Conservation (phyloP, 2,888 invertebrate genomes). For the Acanthococcus lagerstroemiae region DNA sequence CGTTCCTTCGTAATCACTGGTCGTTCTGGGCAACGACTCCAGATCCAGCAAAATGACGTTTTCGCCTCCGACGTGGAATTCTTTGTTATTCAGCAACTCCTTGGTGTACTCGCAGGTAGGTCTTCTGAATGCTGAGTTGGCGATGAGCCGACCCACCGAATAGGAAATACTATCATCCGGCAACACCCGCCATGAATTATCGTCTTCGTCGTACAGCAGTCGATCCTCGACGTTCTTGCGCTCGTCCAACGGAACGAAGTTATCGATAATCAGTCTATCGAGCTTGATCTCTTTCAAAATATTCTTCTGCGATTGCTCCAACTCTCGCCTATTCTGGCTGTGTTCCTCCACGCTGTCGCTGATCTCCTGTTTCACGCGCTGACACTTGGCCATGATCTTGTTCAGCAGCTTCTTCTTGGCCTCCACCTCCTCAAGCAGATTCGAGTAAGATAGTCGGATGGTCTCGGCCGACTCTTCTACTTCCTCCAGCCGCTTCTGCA, state of each 20-base stretch:
- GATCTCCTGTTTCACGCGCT: slow-evolving; percentile 55
- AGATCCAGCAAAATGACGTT: slow-evolving; percentile 64
- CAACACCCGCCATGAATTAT: slow-evolving; percentile 59
- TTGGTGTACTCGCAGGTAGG: slow-evolving; percentile 43
- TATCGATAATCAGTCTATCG: slow-evolving; percentile 76
- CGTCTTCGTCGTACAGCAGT: slow-evolving; percentile 70
- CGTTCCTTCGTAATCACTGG: slow-evolving; percentile 62
- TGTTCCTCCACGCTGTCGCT: slow-evolving; percentile 78
- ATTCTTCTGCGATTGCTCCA: slow-evolving; percentile 84
- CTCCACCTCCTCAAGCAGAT: slow-evolving; percentile 92
- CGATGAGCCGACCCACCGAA: slow-evolving; percentile 32
- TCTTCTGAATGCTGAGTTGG: slow-evolving; percentile 46
- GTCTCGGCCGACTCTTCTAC: slow-evolving; percentile 89
- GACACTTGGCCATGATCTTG: slow-evolving; percentile 75
- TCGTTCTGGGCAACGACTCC: slow-evolving; percentile 66
- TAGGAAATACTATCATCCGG: slow-evolving; percentile 37
- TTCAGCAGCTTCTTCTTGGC: slow-evolving; percentile 88
- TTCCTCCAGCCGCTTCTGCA: slow-evolving; percentile 84
- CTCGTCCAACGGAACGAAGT: slow-evolving; percentile 77
- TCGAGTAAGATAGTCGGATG: slow-evolving; percentile 80
- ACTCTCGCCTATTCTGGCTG: slow-evolving; percentile 79
- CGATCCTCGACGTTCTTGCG: slow-evolving; percentile 62
- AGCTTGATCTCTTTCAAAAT: slow-evolving; percentile 83
- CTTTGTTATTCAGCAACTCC: slow-evolving; percentile 31
- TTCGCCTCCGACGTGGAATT: slow-evolving; percentile 43